phyloP scores from a whole-genome alignment of 2,797 vertebrate genomes.

The Tenualosa thibaudeaui region DNA sequence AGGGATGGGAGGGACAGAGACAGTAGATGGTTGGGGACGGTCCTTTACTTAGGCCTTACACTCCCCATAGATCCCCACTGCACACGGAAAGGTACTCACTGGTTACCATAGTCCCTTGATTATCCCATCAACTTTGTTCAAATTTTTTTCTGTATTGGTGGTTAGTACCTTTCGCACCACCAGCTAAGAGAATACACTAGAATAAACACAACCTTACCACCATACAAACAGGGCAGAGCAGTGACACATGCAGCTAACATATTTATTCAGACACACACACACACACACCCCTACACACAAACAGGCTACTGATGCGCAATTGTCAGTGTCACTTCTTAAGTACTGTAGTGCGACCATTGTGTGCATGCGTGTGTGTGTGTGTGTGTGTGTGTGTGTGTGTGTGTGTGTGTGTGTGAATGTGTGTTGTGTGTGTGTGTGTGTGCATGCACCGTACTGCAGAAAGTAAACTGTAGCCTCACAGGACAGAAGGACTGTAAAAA shows the following conservation, averaged over 20 bases:
- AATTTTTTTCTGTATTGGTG: constrained; percentile 51
- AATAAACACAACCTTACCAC: not conserved
- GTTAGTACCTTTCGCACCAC: constrained; percentile 70
- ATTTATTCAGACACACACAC: not conserved
- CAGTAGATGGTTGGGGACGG: not conserved
- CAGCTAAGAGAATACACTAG: not conserved
- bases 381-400: no score
- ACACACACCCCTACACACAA: not conserved
- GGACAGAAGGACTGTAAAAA: not conserved
- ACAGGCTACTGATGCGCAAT: not conserved
- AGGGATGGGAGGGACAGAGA: constrained; percentile 52
- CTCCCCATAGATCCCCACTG: not conserved
- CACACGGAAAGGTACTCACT: not conserved
- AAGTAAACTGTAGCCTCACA: not conserved
- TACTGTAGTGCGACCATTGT: constrained; percentile 8
- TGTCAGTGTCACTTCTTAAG: not conserved
- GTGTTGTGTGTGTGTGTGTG: not conserved
- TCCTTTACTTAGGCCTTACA: constrained; percentile 15
- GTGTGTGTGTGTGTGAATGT: not conserved
- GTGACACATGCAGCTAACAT: not conserved
- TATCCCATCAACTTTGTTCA: not conserved
- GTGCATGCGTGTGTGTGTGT: not conserved
- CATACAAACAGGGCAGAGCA: not conserved
- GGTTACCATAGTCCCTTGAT: not conserved
- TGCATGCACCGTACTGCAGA: not conserved